Evolutionary conservation across 2,797 vertebrate genomes (phyloP).

Genomic region (Adrianichthys oophorus): DNA sequence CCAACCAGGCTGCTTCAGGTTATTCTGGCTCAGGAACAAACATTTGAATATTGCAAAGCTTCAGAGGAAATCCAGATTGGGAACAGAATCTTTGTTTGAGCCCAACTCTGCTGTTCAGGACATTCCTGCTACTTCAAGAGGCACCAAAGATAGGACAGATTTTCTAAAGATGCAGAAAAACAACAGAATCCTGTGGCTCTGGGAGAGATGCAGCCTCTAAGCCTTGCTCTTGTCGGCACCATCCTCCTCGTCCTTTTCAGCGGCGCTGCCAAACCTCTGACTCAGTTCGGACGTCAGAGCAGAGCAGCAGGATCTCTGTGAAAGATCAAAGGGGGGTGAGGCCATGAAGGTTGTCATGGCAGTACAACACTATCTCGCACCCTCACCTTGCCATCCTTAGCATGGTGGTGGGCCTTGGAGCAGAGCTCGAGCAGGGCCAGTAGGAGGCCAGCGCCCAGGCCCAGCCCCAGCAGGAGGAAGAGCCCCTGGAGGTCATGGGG

Average conservation of each 20-base stretch:
- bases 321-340: background rate
- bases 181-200: too few species aligned
- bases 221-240: slow-evolving; percentile 78
- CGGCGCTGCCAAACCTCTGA: slow-evolving; percentile 74
- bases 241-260: slow-evolving; percentile 62
- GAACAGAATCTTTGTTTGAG: too few species aligned
- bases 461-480: slow-evolving; percentile 85
- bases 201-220: slow-evolving; percentile 41
- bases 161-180: background rate
- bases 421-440: slow-evolving; percentile 82
- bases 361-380: background rate
- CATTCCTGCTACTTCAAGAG: too few species aligned
- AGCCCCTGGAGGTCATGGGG: slow-evolving; percentile 78
- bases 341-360: background rate
- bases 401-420: slow-evolving; percentile 75
- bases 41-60: too few species aligned
- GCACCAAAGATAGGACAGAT: background rate
- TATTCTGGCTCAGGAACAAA: too few species aligned
- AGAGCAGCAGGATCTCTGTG: slow-evolving; percentile 87
- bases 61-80: too few species aligned
- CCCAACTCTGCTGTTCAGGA: too few species aligned
- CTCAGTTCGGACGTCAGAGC: slow-evolving; percentile 83
- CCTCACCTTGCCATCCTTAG: slow-evolving; percentile 79
- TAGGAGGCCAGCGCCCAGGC: slow-evolving; percentile 77
- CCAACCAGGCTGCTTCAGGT: too few species aligned